Base-by-base conservation (phyloP, 2,113 vertebrate genomes). In the Ammospiza caudacuta region DNA sequence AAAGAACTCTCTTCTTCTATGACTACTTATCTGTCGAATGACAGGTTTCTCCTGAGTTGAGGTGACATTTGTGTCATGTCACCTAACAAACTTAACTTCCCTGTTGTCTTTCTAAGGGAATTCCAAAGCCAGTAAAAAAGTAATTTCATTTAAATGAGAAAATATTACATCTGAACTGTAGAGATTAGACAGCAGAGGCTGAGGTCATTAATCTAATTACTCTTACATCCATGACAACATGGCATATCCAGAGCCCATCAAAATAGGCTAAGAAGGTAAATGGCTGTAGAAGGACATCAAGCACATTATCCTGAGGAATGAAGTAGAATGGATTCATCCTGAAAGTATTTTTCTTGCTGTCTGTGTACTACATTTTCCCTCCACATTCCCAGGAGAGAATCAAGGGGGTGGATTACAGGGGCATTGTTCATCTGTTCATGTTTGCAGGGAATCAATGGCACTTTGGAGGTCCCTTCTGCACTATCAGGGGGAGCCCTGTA, bases 401-500 rank as follows among this genome's bases (percentile, higher is more conserved):
- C 20, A 70, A 29, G 66, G 3, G 20, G 15, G 9, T 51, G 17
- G 12, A 68, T 79, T 83, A 29, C 0, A 1, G 62, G 19, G 2
- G 6, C 0, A 41, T 9, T 1, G 0, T 39, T 75, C 12, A 15
- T 61, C 44, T 58, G 23, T 83, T 76, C 35, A 23, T 47, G 13
- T 62, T 46, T 51, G 6, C 39, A 63, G 23, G 18, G 4, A 3
- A n/a, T 21, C 0, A 2, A 0, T 52, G 9, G 12, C 55, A 10
- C 10, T 68, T 76, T 74, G 37, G 19, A 81, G 58, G 3, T 49
- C 11, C 21, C 11, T 33, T 62, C 1, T 14, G 33, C 13, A 6
- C 25, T 46, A 1, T 77, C 8, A 17, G 49, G 4, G 15, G 12
- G 22, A 62, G 52, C 17, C 6, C 33, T 72, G 17, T 29, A 23